Conservation (phyloP, 2,888 invertebrate genomes). For the Epirrhoe alternata region DNA sequence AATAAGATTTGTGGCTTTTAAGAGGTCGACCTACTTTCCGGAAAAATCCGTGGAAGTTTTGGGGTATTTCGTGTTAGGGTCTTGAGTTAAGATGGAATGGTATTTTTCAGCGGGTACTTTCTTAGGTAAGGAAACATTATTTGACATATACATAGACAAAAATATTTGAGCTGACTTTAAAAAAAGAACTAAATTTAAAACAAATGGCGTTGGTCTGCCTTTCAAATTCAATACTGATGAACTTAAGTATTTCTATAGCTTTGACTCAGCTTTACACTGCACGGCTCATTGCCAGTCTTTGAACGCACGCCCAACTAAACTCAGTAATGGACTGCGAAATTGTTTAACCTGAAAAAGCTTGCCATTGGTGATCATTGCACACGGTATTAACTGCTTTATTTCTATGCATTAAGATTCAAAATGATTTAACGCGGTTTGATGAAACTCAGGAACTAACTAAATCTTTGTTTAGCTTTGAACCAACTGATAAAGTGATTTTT, state of each 20-base stretch:
- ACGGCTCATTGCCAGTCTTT: slow-evolving; percentile 31
- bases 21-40: slow-evolving; percentile 21
- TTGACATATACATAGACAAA: too few relatives aligned
- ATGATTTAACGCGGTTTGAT: not conserved
- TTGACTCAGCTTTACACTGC: slow-evolving; percentile 33
- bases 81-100: not conserved
- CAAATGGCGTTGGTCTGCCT: not conserved
- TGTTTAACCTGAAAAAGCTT: slow-evolving; percentile 27
- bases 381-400: not conserved
- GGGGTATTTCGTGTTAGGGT: not conserved
- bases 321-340: slow-evolving; percentile 42
- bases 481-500: not conserved
- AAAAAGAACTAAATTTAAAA: too few relatives aligned
- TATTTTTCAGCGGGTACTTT: too few relatives aligned
- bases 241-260: slow-evolving; percentile 26
- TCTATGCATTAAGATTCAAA: not conserved
- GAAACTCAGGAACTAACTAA: not conserved
- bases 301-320: slow-evolving; percentile 33
- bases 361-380: not conserved
- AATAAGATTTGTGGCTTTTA: slow-evolving; percentile 38
- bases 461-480: not conserved
- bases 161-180: not conserved
- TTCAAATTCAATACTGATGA: slow-evolving; percentile 3
- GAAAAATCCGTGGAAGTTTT: slow-evolving; percentile 17
- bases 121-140: not conserved